Base-by-base conservation (phyloP, 2,888 invertebrate species). In the Argynnis bischoffii region DNA sequence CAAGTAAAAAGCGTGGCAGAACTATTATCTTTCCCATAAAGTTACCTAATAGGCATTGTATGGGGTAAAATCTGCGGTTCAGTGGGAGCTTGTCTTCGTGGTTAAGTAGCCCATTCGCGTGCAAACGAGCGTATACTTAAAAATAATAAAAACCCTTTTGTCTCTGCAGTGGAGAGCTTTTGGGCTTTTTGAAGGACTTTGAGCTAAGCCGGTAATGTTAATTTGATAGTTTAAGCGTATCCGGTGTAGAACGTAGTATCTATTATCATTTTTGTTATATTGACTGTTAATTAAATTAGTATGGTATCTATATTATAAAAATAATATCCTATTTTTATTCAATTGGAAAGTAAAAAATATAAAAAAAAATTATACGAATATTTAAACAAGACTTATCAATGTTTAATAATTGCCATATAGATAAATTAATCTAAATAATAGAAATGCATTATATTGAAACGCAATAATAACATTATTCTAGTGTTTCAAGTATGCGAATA, bases 41-140 rank as follows among this genome's bases (percentile, higher is more conserved):
- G 81, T 84, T 85, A 81, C 81, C 82, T 87, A 88, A 87, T 84
- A 85, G 82, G 83, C 84, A 85, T 83, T 84, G 83, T 85, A 83
- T 80, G 76, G 80, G 81, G 76, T 84, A 85, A 85, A 84, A 82
- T 82, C 80, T 84, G 76, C 76, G 77, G 79, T 78, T 82, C 80
- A 83, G 79, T 77, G 82, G 81, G 83, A 76, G 81, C 81, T 80
- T 83, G 85, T 86, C 87, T 90, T 81, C 92, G 92, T 90, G 92
- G 92, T 88, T 93, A 93, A 93, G 93, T 93, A 92, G 92, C 87
- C 90, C 87, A 93, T 93, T 93, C 92, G 86, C 92, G 90, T 93
- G 92, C 93, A 93, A 93, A 93, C 93, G 93, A 90, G 90, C 89
- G 88, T 83, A 85, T 84, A 86, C 92, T 92, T 88, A 90, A 90